Base-by-base conservation (phyloP, 2,888 invertebrate species). In the Thysanoteuthis rhombus region DNA sequence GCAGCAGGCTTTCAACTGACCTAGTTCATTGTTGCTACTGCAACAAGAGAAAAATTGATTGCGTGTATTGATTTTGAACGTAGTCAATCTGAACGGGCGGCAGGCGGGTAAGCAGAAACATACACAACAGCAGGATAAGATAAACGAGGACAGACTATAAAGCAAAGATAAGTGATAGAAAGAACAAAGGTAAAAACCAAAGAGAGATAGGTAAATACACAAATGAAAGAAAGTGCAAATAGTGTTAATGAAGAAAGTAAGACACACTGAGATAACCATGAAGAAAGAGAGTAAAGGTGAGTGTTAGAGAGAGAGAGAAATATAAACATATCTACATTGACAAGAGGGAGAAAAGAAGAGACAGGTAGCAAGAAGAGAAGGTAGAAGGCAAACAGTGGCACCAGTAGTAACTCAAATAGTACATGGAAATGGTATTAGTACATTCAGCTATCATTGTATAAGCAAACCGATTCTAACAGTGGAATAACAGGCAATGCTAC, bases 21-120 rank as follows among this genome's bases (percentile, higher is more conserved):
- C 92, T 92, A 92, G 42, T 92, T 92, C 92, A 92, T 40, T 92
- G 92, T 40, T 92, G 92, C 92, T 40, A 40, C 40, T 40, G 92
- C 92, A 92, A 92, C 92, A 92, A 92, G 92, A 92, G 42, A 40
- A 92, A 92, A 92, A 92, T 92, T 92, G 92, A 92, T 92, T 92
- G 92, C 92, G n/a, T 92, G 92, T 92, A 92, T 92, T 92, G 92
- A 92, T 92, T 92, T 92, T 92, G 40, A 92, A 92, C 16, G n/a
- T 40, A 92, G 92, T 92, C 40, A 40, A 92, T 75, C 75, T 75
- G 40, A 19, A n/a, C n/a, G 92, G 92, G 92, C 42, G 92, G 92
- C 42, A 42, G 92, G 92, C 22, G 39, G 32, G 42, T 38, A 16
- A 39, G 40, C 40, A 92, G 92, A 92, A 45, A 40, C 32, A 39